Percentiles rank a stretch among this genome's conserved stretches.
These are phyloP conservation scores for Boloria euphrosyne DNA, from an alignment of 2,888 invertebrate genomes.

Conservation along the genomic window DNA sequence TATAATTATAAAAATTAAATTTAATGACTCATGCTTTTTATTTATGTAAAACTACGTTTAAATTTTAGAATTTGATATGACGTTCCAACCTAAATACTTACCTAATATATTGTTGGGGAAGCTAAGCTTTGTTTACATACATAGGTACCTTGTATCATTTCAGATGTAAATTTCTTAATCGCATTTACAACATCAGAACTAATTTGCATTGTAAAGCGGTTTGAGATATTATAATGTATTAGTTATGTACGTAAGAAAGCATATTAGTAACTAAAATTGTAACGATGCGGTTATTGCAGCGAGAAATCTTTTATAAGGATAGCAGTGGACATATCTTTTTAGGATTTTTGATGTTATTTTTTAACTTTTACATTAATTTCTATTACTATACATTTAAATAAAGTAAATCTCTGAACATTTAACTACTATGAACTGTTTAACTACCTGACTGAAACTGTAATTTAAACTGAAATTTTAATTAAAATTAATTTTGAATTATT, in stretches of 20 bases:
- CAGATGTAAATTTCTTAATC: constrained; percentile 38
- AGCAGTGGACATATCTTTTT: constrained; percentile 42
- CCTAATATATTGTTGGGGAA: background rate
- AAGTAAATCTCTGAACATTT: background rate
- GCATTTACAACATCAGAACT: constrained; percentile 35
- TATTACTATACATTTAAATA: background rate
- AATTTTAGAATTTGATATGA: too few species aligned
- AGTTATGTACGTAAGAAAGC: constrained; percentile 44
- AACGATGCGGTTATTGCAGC: constrained; percentile 48
- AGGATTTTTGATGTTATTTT: background rate
- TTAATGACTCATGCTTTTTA: too few species aligned
- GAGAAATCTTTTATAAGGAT: constrained; percentile 66
- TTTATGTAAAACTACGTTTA: too few species aligned
- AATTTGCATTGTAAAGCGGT: constrained; percentile 44
- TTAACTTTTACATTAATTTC: background rate
- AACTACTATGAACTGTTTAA: background rate
- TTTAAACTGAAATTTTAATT: constrained; percentile 1
- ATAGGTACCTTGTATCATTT: constrained; percentile 13
- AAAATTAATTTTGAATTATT: constrained; percentile 7
- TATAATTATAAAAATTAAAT: too few species aligned
- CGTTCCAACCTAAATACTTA: background rate
- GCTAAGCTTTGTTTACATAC: background rate
- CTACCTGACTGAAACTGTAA: too few species aligned
- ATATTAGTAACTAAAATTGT: constrained; percentile 63
- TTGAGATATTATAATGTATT: constrained; percentile 43